Conservation (phyloP, 2,113 vertebrate species). For the Lepus europaeus region DNA sequence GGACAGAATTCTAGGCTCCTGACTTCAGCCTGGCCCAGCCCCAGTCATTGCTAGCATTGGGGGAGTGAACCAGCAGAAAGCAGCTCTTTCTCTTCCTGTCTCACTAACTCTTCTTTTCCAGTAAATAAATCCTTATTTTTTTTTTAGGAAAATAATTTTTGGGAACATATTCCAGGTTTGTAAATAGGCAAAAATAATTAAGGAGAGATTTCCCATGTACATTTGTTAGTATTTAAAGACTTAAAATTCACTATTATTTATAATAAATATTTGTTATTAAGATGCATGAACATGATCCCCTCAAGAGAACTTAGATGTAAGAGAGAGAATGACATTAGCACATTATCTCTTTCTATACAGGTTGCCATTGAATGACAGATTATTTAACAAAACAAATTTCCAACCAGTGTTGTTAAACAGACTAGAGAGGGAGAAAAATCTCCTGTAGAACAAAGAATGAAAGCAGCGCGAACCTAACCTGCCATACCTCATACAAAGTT, state of each 20-base stretch:
- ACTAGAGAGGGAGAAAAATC: not conserved
- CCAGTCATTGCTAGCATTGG: too few species aligned
- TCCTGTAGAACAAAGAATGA: not conserved
- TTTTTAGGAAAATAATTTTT: not conserved
- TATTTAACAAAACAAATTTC: not conserved
- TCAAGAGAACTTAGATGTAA: constrained; percentile 9
- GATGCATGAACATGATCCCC: not conserved
- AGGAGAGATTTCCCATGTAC: not conserved
- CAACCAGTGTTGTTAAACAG: not conserved
- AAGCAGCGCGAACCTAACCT: not conserved
- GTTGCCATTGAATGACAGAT: not conserved
- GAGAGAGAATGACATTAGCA: not conserved
- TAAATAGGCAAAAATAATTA: not conserved
- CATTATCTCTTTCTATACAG: not conserved
- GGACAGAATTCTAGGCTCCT: too few species aligned
- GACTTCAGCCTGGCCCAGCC: too few species aligned
- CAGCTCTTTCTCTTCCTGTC: too few species aligned
- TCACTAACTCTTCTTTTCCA: too few species aligned
- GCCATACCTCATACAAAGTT: not conserved
- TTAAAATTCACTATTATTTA: not conserved
- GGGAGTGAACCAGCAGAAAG: too few species aligned
- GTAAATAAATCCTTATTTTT: too few species aligned
- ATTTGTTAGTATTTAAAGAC: too few species aligned
- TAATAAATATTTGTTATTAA: not conserved
- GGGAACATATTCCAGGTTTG: not conserved